A percentile compares a stretch with the other conserved stretches of the same genome.
These are phyloP conservation scores for Lanius ludovicianus DNA, from an alignment of 2,113 vertebrate genomes.

Conservation along the genomic window DNA sequence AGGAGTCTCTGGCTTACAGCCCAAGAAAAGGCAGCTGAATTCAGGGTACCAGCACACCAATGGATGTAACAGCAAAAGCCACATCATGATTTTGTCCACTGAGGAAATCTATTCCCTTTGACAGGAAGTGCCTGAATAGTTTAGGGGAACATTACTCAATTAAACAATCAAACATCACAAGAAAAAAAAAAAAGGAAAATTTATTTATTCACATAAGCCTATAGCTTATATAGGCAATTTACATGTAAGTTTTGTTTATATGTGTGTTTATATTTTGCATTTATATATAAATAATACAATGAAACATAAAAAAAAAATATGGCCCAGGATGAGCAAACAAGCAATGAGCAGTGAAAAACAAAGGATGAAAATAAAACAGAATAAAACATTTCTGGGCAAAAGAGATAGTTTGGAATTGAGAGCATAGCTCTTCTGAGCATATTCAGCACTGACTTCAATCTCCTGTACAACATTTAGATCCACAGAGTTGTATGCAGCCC, in stretches of 20 bases:
- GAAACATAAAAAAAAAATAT: rapidly evolving
- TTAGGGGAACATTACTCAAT: not conserved
- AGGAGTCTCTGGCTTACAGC: not conserved
- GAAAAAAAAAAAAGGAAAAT: not conserved
- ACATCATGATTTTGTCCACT: not conserved
- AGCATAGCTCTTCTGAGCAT: not conserved
- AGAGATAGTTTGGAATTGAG: not conserved
- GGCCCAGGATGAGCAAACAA: not conserved
- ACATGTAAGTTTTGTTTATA: not conserved
- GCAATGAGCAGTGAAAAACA: not conserved
- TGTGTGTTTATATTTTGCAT: not conserved
- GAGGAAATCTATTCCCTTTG: not conserved
- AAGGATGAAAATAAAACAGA: not conserved
- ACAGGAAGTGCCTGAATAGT: not conserved
- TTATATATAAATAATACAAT: not conserved
- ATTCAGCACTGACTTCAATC: not conserved
- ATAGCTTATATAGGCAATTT: not conserved
- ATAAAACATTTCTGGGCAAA: not conserved
- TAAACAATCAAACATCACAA: not conserved
- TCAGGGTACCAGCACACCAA: not conserved
- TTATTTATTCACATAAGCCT: not conserved
- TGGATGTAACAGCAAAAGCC: not conserved
- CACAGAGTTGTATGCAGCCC: no score
- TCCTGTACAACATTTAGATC: not conserved
- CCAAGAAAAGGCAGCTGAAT: not conserved